phyloP scores from a whole-genome alignment of 2,113 vertebrate species.

The Hypocryptadius cinnamomeus region DNA sequence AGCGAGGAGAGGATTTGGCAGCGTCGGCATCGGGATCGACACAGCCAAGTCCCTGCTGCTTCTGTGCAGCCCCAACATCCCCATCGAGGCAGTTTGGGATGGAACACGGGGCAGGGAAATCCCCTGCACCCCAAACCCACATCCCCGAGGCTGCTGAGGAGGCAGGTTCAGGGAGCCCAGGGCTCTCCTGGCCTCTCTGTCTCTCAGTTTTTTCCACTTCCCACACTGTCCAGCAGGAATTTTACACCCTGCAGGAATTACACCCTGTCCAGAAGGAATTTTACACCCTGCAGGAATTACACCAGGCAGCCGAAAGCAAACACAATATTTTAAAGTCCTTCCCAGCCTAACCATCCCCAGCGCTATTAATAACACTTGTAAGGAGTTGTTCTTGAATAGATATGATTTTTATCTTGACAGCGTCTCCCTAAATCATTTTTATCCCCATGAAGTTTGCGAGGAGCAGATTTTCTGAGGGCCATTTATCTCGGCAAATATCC shows the following conservation, averaged over 20 bases:
- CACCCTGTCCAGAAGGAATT: background rate
- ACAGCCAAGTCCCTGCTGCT: background rate
- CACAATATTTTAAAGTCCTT: conserved; percentile 14
- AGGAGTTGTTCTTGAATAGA: conserved; percentile 44
- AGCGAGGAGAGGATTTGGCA: background rate
- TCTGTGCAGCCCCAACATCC: background rate
- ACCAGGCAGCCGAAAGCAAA: background rate
- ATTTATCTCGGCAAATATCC: background rate
- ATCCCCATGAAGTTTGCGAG: conserved; percentile 6
- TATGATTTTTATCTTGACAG: conserved; percentile 53
- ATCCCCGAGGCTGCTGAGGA: rapidly evolving
- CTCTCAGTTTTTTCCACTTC: background rate
- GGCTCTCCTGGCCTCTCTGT: background rate
- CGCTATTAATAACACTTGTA: conserved; percentile 47
- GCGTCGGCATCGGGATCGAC: rapidly evolving
- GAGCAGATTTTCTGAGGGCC: background rate
- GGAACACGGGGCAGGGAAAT: background rate
- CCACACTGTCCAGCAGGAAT: background rate
- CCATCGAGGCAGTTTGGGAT: rapidly evolving
- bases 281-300: background rate
- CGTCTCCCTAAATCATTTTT: conserved; percentile 45
- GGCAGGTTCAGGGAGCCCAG: background rate
- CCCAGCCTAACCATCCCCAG: background rate
- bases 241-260: background rate
- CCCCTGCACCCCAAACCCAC: background rate